Percentiles rank a stretch among this genome's conserved stretches.
These are phyloP conservation scores for Tokudaia muenninki DNA, from an alignment of 2,797 vertebrate species.

Conservation along the genomic window DNA sequence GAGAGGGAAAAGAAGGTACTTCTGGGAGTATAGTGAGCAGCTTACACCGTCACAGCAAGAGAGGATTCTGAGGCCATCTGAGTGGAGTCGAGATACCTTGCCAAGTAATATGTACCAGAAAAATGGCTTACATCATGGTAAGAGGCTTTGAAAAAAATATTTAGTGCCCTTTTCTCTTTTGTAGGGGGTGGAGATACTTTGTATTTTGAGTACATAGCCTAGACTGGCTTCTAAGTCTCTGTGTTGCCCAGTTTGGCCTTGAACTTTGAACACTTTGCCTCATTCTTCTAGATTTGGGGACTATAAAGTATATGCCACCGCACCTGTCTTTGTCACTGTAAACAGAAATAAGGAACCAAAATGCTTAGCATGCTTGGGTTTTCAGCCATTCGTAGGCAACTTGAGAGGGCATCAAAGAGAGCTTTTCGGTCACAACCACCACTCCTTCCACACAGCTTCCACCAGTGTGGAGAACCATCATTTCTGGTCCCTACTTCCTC, in stretches of 20 bases:
- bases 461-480: background rate
- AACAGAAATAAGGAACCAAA: conserved; percentile 20
- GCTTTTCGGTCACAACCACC: background rate
- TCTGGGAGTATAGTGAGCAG: conserved; percentile 99
- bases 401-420: background rate
- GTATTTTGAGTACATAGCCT: background rate
- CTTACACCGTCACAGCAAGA: conserved; percentile 96
- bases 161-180: background rate
- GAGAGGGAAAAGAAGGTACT: conserved; percentile 97
- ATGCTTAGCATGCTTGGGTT: background rate
- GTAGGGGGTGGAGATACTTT: background rate
- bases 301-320: background rate
- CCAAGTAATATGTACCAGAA: conserved; percentile 99
- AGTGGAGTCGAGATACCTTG: conserved; percentile 97
- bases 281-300: background rate
- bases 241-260: background rate
- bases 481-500: background rate
- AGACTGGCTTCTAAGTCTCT: background rate
- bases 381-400: background rate
- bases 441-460: background rate
- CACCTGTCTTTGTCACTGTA: background rate
- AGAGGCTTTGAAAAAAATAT: conserved; percentile 70
- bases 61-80: conserved; percentile 96
- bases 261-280: background rate
- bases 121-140: conserved; percentile 97